phyloP scores from a whole-genome alignment of 2,888 invertebrate species.

The Abrostola triplasia region DNA sequence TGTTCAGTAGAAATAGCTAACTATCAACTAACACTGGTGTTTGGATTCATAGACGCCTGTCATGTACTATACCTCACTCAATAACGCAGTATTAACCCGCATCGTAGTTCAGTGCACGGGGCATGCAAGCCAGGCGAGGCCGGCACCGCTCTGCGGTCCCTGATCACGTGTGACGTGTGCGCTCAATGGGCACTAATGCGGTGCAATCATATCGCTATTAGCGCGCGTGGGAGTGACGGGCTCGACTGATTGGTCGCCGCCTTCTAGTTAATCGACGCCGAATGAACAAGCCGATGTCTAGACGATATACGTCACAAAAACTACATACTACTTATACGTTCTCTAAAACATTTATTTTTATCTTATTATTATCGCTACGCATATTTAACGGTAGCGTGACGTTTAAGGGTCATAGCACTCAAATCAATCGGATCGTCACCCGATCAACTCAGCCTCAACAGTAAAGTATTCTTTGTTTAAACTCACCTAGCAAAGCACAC shows the following conservation, averaged over 20 bases:
- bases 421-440: too few species aligned
- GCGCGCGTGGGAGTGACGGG: not conserved
- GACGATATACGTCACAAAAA: not conserved
- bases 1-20: conserved; percentile 42
- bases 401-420: too few species aligned
- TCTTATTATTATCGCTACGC: too few species aligned
- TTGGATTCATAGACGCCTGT: conserved; percentile 16
- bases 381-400: too few species aligned
- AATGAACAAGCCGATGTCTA: not conserved
- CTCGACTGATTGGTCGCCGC: not conserved
- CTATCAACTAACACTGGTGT: conserved; percentile 8
- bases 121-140: too few species aligned
- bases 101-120: too few species aligned
- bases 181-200: not conserved
- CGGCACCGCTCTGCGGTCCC: not conserved
- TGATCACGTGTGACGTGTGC: not conserved
- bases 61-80: not conserved
- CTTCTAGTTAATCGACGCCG: not conserved
- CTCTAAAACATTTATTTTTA: too few species aligned
- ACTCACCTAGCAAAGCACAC: too few species aligned
- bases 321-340: not conserved
- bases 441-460: too few species aligned
- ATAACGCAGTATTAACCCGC: not conserved
- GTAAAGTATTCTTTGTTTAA: too few species aligned
- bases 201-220: conserved; percentile 17